Evolutionary conservation across 2,797 vertebrate genomes (phyloP).

Genomic region (Spinus olivaceus): DNA sequence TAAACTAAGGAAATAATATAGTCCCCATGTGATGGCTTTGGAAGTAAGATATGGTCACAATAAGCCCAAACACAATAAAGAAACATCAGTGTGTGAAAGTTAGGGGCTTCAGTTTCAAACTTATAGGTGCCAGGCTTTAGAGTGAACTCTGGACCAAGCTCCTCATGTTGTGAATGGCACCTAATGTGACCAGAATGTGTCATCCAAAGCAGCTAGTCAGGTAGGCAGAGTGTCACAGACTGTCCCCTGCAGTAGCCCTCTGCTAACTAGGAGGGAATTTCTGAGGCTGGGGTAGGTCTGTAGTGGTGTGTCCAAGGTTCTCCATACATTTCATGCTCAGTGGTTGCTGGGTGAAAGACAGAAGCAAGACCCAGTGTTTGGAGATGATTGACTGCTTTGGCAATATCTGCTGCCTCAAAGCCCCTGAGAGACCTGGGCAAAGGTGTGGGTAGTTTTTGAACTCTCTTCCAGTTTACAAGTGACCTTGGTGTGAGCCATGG

Average conservation of each 20-base stretch:
- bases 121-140: neutral
- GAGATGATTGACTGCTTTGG: neutral
- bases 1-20: neutral
- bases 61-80: neutral
- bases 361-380: neutral
- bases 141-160: neutral
- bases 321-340: neutral
- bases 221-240: neutral
- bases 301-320: neutral
- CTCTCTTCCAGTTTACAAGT: neutral
- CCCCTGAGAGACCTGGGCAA: neutral
- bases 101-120: neutral
- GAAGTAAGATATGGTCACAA: neutral
- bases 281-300: neutral
- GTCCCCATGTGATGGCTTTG: neutral
- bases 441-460: neutral
- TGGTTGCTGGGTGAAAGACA: neutral
- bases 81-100: neutral
- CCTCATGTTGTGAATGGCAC: neutral
- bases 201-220: neutral
- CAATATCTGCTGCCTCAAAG: neutral
- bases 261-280: neutral
- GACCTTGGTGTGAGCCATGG: neutral
- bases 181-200: neutral
- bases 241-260: neutral